Evolutionary conservation across 2,888 invertebrate species (phyloP), one percentile per base, ranked within the genome.

Genomic region (Latrodectus hesperus): DNA sequence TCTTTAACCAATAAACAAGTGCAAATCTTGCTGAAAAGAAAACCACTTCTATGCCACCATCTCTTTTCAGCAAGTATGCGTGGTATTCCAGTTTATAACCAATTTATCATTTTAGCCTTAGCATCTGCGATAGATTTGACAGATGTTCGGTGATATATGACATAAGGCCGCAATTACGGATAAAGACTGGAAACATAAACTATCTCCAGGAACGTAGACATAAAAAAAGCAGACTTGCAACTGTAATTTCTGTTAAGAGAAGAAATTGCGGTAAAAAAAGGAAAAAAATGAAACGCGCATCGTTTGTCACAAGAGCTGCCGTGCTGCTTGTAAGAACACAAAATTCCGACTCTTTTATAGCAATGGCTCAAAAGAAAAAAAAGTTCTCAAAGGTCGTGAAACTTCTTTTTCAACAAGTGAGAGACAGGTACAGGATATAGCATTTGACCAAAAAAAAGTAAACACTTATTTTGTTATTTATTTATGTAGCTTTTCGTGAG

Each of bases 261-360:
- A 60, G 74, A 22, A 55, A 74, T 55, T 2, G 38, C 17, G 22
- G 16, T 14, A 22, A 53, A 22, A 22, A 55, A 53, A 9, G 11
- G 26, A 14, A 74, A 60, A 60, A 55, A 14, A 71, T 16, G 67
- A 67, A 74, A 74, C 67, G 65, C 71, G 65, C 79, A 60, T 75
- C 74, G 64, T 85, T 85, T 85, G 85, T 85, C 85, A 74, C 53
- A 71, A n/a, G 38, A 26, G n/a, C 52, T 68, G 70, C 55, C 17
- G 74, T 68, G 53, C 14, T 22, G 84, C 74, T 79, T 85, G 79
- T 84, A 73, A 53, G 68, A 67, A 67, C 68, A 74, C 55, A 38
- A 70, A n/a, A 68, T 70, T 68, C 75, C 68, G 53, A 49, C 75
- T 60, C 49, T 75, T 75, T 74, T 70, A 52, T 64, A 26, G 80